Evolutionary conservation across 2,888 invertebrate species (phyloP).

Genomic region (Limnephilus lunatus): DNA sequence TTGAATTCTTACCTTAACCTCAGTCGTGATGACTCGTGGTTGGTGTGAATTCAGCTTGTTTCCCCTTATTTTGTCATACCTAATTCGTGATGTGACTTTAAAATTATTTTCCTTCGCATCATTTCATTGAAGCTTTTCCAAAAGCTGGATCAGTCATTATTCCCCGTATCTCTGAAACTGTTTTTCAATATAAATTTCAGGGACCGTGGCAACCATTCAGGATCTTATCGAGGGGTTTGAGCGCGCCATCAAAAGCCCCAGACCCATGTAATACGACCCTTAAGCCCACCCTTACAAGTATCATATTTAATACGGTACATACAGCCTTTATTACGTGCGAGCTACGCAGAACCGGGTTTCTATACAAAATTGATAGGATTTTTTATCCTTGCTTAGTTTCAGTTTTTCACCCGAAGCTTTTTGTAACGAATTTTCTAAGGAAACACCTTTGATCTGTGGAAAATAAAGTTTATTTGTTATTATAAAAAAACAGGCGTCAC

Average conservation of each 20-base stretch:
- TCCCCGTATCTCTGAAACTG: conserved; percentile 21
- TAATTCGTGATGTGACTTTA: not conserved
- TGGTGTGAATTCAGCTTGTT: too few relatives aligned
- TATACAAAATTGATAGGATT: conserved; percentile 27
- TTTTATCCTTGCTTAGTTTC: conserved; percentile 2
- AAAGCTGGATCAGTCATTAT: not conserved
- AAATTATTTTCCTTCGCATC: not conserved
- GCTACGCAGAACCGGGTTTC: not conserved
- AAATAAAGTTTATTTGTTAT: not conserved
- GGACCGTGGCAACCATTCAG: conserved; percentile 25
- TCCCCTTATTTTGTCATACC: too few relatives aligned
- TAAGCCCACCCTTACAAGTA: conserved; percentile 31
- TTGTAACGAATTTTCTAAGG: not conserved
- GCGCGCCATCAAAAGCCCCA: conserved; percentile 33
- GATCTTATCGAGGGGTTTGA: conserved; percentile 28
- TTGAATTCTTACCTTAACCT: too few relatives aligned
- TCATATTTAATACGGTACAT: conserved; percentile 21
- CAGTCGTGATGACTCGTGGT: too few relatives aligned
- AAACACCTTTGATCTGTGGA: not conserved
- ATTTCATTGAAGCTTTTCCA: not conserved
- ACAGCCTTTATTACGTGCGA: conserved; percentile 33
- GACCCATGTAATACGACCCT: not conserved
- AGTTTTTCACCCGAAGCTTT: not conserved
- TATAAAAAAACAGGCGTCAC: too few relatives aligned
- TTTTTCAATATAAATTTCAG: conserved; percentile 26